Evolutionary conservation across 2,113 vertebrate genomes (phyloP).

Genomic region (Notarius lentiginosus): DNA sequence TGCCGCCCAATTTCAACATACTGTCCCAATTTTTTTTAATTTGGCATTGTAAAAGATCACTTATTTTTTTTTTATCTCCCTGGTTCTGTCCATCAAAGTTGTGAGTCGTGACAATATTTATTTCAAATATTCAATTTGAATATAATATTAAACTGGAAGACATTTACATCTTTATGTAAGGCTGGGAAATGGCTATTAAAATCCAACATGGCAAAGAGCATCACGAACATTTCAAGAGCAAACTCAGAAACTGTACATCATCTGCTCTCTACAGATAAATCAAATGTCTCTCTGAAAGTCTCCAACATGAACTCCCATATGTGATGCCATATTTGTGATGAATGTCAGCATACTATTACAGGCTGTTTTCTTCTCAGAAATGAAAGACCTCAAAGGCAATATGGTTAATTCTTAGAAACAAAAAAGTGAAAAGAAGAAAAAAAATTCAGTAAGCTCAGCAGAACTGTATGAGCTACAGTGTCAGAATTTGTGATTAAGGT

Average conservation of each 20-base stretch:
- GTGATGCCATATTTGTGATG: constrained; percentile 46
- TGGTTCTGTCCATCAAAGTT: no score
- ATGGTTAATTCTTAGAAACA: constrained; percentile 18
- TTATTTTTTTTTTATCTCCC: no score
- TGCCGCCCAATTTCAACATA: no score
- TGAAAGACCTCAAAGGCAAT: constrained; percentile 24
- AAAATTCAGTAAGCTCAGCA: constrained; percentile 24
- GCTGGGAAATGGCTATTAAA: background rate
- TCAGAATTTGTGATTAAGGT: constrained; percentile 17
- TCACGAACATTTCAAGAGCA: constrained; percentile 24
- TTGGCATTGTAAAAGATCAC: no score
- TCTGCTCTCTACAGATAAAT: constrained; percentile 37
- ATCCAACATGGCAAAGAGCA: constrained; percentile 21
- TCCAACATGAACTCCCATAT: constrained; percentile 36
- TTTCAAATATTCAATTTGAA: no score
- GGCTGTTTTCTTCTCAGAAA: constrained; percentile 41
- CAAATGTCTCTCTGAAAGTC: constrained; percentile 24
- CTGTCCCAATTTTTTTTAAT: no score
- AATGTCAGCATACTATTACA: constrained; percentile 39
- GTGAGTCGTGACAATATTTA: no score
- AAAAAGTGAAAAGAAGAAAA: background rate
- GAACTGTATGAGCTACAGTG: constrained; percentile 21
- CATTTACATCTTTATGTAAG: background rate
- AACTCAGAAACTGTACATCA: constrained; percentile 29
- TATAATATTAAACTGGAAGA: background rate